Conservation (phyloP, 2,113 vertebrate genomes). For the Bungarus multicinctus region DNA sequence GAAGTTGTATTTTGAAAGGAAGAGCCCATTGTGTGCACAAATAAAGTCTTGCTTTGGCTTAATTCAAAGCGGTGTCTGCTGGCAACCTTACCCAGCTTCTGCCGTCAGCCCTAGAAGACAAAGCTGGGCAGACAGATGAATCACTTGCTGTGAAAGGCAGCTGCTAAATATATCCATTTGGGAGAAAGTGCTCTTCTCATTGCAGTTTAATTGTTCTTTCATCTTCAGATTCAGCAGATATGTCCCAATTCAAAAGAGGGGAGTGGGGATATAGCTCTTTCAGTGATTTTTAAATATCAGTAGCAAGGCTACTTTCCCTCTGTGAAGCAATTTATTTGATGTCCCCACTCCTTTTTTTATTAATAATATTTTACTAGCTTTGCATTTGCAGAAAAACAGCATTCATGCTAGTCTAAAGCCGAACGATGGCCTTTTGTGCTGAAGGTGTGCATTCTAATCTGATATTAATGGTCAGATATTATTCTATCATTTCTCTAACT, state of each 20-base stretch:
- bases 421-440: not conserved
- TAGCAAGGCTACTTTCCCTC: too few species aligned
- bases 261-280: not conserved
- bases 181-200: not conserved
- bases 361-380: not conserved
- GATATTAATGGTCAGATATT: not conserved
- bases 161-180: not conserved
- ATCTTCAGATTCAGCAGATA: not conserved
- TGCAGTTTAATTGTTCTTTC: not conserved
- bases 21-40: not conserved
- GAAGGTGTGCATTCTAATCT: slow-evolving; percentile 3
- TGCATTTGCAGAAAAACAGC: not conserved
- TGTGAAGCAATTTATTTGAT: not conserved
- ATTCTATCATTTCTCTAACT: not conserved
- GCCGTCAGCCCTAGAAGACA: not conserved
- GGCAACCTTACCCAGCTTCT: not conserved
- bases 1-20: not conserved
- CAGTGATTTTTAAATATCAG: not conserved
- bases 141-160: not conserved
- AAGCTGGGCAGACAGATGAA: not conserved
- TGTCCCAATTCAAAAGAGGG: not conserved
- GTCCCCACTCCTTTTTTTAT: not conserved
- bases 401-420: not conserved
- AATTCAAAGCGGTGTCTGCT: not conserved
- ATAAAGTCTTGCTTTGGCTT: not conserved